phyloP scores from a whole-genome alignment of 2,888 invertebrate genomes.

The Myathropa florea region DNA sequence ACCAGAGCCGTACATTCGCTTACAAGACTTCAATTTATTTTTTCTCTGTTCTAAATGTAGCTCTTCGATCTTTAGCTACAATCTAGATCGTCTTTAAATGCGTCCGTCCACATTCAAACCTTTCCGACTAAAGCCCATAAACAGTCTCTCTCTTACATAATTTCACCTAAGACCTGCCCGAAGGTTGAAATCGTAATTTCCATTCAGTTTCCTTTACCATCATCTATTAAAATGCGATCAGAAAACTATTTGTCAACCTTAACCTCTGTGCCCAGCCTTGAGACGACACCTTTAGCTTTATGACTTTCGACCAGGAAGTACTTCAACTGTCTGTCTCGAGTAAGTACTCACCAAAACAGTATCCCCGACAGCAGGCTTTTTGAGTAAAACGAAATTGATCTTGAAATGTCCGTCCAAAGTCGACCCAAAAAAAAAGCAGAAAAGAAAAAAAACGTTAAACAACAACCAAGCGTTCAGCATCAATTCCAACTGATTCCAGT shows the following conservation, averaged over 20 bases:
- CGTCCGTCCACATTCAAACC: no score
- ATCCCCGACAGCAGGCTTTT: not conserved
- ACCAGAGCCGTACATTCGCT: no score
- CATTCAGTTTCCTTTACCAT: not conserved
- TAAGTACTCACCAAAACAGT: not conserved
- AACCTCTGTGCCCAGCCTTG: not conserved
- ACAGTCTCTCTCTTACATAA: not conserved
- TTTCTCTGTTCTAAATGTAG: no score
- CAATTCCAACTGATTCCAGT: slow-evolving; percentile 1
- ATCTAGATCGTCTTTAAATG: no score
- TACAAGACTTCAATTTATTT: no score
- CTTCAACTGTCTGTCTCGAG: not conserved
- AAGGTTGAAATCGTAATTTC: not conserved
- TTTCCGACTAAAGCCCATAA: no score
- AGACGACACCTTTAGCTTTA: not conserved
- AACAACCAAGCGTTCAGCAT: not conserved
- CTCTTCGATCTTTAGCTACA: no score
- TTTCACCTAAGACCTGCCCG: not conserved
- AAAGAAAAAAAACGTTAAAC: not conserved
- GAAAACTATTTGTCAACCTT: not conserved
- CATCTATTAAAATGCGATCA: not conserved
- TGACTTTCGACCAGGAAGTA: not conserved
- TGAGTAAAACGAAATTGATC: not conserved
- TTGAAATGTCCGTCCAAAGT: not conserved
- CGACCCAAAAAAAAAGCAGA: not conserved